Percentiles rank a stretch among this genome's conserved stretches.
Conservation (phyloP, 2,888 invertebrate genomes). For the Cerastoderma edule region DNA sequence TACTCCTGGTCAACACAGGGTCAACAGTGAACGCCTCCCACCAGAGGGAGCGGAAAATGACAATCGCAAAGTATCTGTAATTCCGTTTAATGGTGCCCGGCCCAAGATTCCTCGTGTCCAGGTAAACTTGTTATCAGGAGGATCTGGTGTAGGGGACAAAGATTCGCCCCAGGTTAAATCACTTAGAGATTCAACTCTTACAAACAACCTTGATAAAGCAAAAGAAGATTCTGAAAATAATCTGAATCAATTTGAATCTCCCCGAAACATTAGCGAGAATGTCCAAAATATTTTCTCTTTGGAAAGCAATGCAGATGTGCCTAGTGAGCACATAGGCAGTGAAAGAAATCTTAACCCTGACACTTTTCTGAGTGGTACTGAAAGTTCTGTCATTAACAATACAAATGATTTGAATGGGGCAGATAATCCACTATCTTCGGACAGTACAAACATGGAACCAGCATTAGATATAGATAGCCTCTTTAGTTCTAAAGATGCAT, state of each 20-base stretch:
- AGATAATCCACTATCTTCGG: no score
- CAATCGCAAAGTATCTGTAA: neutral
- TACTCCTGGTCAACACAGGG: no score
- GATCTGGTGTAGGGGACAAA: neutral
- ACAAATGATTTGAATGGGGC: no score
- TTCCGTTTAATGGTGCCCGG: slow-evolving; percentile 1
- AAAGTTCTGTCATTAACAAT: no score
- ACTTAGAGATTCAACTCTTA: no score
- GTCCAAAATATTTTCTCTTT: neutral
- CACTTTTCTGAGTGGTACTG: no score
- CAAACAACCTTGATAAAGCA: neutral
- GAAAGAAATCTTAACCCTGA: no score
- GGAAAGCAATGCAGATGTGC: slow-evolving; percentile 6
- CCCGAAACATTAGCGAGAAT: neutral
- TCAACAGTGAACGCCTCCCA: neutral
- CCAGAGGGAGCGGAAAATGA: slow-evolving; percentile 16
- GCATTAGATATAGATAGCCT: no score
- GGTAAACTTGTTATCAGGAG: no score
- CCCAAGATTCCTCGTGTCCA: neutral
- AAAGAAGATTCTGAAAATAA: neutral
- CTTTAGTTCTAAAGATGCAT: no score
- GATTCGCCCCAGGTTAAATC: neutral
- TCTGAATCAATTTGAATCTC: neutral
- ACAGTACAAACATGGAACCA: no score
- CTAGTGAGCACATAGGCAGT: no score